These are phyloP conservation scores for Camponotus pennsylvanicus DNA, from an alignment of 1,140 invertebrate genomes.

Conservation along the genomic window DNA sequence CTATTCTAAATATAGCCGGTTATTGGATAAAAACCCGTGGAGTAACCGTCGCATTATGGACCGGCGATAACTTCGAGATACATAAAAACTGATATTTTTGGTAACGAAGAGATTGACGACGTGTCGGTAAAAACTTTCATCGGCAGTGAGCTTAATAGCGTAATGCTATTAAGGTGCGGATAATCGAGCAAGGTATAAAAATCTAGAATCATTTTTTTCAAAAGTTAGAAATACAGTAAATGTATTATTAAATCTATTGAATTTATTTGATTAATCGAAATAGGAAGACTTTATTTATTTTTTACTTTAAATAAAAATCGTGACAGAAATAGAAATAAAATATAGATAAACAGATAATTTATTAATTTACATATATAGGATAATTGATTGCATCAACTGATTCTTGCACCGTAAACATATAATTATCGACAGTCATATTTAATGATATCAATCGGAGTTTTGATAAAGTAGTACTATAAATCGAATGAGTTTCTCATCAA, in stretches of 20 bases:
- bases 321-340: background rate
- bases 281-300: background rate
- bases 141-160: conserved; percentile 15
- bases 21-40: conserved; percentile 50
- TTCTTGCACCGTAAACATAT: background rate
- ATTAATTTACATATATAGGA: background rate
- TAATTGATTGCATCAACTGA: background rate
- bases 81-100: conserved; percentile 14
- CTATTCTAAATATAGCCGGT: conserved; percentile 52
- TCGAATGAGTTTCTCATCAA: conserved; percentile 3
- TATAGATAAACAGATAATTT: background rate
- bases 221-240: background rate
- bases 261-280: background rate
- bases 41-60: conserved; percentile 37
- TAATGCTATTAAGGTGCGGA: background rate
- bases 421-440: conserved; percentile 33
- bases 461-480: conserved; percentile 15
- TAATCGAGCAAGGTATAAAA: background rate
- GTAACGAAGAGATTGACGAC: conserved; percentile 15
- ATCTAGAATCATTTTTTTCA: background rate
- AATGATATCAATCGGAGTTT: background rate
- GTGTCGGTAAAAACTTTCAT: background rate
- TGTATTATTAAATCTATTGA: conserved; percentile 18
- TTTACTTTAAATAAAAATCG: background rate
- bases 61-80: conserved; percentile 37